Evolutionary conservation across 1,140 invertebrate genomes (phyloP), one percentile per base, ranked within the genome.

Genomic region (Leptonema lineaticorne): DNA sequence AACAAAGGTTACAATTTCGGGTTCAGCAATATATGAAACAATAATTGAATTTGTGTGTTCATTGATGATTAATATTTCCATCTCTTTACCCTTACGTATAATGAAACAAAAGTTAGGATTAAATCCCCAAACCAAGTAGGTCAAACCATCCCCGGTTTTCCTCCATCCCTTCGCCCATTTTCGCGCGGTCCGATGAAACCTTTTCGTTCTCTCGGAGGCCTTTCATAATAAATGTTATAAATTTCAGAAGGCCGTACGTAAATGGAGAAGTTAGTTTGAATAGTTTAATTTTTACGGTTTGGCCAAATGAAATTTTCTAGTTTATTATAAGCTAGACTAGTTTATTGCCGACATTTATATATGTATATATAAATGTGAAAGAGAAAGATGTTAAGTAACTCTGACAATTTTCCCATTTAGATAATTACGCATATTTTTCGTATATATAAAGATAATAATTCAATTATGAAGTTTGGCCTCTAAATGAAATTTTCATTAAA

Each of bases 1-100:
- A 64, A 64, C 62, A 64, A 64, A 64, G 62, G 62, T 64, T 64
- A 64, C 62, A 64, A 64, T 64, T 64, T 64, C 41, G 62, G 62
- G 62, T 45, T 64, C 33, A 26, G 30, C 62, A 45, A 64, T 64
- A 64, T 64, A 64, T 64, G 62, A 64, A 64, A 64, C 62, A 64
- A 45, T 64, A 64, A 64, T 64, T 64, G 62, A 64, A 64, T 64
- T 64, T 64, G 62, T 64, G 29, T 64, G 62, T 64, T 64, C 62
- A 64, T 64, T 64, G 62, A 64, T 64, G 62, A 64, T 64, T 64
- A 64, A 64, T 64, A 64, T 33, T 64, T 64, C 62, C 62, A 64
- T 64, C 62, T 64, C 62, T 64, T 26, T 30, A 24, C 62, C 62
- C 62, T 53, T 30, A 64, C 62, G 62, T 64, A 64, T 64, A 64